These are phyloP conservation scores for Athalia rosae DNA, from an alignment of 2,888 invertebrate genomes.

Conservation along the genomic window DNA sequence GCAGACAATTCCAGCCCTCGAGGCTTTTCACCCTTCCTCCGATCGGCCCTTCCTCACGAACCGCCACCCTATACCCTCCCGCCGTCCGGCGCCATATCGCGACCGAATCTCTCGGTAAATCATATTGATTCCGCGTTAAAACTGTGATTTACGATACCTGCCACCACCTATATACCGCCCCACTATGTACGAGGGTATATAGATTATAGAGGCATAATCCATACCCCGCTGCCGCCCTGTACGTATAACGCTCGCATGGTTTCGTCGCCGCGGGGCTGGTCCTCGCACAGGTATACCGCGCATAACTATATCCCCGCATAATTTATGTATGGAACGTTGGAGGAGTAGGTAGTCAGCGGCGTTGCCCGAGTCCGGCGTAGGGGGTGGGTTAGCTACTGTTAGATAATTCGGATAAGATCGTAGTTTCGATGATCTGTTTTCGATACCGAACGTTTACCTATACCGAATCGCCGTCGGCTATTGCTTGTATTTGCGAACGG, in stretches of 20 bases:
- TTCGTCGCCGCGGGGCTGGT: not conserved
- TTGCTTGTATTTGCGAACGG: slow-evolving; percentile 38
- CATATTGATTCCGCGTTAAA: slow-evolving; percentile 65
- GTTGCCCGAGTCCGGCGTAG: slow-evolving; percentile 49
- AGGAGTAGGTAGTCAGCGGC: slow-evolving; percentile 48
- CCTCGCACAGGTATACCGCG: not conserved
- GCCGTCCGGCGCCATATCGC: slow-evolving; percentile 46
- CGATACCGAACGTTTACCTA: slow-evolving; percentile 10
- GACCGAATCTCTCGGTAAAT: slow-evolving; percentile 57
- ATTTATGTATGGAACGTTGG: slow-evolving; percentile 41
- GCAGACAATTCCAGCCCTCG: slow-evolving; percentile 1
- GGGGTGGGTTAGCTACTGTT: slow-evolving; percentile 46
- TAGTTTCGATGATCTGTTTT: slow-evolving; percentile 29
- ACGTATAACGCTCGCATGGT: no score
- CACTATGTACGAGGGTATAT: not conserved
- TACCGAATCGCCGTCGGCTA: slow-evolving; percentile 29
- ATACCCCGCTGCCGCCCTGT: no score
- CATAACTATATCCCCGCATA: not conserved
- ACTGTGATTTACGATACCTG: slow-evolving; percentile 60
- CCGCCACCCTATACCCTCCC: not conserved
- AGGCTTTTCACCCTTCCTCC: slow-evolving; percentile 36
- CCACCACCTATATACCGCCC: slow-evolving; percentile 6
- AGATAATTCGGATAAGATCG: slow-evolving; percentile 51
- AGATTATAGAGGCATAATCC: slow-evolving; percentile 13
- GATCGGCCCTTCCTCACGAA: slow-evolving; percentile 21